Evolutionary conservation across 2,888 invertebrate genomes (phyloP).

Genomic region (Drepanosiphum platanoidis): DNA sequence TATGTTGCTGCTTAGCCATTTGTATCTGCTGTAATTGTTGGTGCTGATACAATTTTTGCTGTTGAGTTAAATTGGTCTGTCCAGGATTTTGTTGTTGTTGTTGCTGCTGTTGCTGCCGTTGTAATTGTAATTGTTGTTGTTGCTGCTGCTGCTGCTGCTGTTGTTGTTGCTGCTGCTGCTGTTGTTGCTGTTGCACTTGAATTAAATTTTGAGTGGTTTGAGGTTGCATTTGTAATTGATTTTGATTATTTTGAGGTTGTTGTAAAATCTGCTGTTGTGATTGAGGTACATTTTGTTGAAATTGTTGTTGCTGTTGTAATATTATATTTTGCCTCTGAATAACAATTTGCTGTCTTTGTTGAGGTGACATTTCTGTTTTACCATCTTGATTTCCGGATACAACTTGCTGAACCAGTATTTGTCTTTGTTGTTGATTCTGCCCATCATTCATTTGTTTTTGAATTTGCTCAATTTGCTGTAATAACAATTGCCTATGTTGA

Average conservation of each 20-base stretch:
- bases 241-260: slow-evolving; percentile 62
- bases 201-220: slow-evolving; percentile 15
- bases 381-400: slow-evolving; percentile 57
- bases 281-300: slow-evolving; percentile 56
- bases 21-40: slow-evolving; percentile 67
- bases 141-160: slow-evolving; percentile 64
- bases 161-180: slow-evolving; percentile 65
- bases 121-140: slow-evolving; percentile 59
- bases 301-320: slow-evolving; percentile 64
- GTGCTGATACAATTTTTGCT: slow-evolving; percentile 66
- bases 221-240: slow-evolving; percentile 62
- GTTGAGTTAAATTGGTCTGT: slow-evolving; percentile 68
- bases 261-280: slow-evolving; percentile 63
- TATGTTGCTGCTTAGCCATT: slow-evolving; percentile 67
- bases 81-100: slow-evolving; percentile 59
- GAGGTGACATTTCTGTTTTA: slow-evolving; percentile 61
- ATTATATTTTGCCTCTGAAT: slow-evolving; percentile 63
- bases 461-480: slow-evolving; percentile 65
- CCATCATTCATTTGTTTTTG: slow-evolving; percentile 65
- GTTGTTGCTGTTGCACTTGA: slow-evolving; percentile 66
- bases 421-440: slow-evolving; percentile 67
- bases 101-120: slow-evolving; percentile 43
- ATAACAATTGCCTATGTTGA: slow-evolving; percentile 64
- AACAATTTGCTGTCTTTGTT: slow-evolving; percentile 62
- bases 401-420: slow-evolving; percentile 62